Evolutionary conservation across 2,797 vertebrate genomes (phyloP).

Genomic region (Melanogrammus aeglefinus): DNA sequence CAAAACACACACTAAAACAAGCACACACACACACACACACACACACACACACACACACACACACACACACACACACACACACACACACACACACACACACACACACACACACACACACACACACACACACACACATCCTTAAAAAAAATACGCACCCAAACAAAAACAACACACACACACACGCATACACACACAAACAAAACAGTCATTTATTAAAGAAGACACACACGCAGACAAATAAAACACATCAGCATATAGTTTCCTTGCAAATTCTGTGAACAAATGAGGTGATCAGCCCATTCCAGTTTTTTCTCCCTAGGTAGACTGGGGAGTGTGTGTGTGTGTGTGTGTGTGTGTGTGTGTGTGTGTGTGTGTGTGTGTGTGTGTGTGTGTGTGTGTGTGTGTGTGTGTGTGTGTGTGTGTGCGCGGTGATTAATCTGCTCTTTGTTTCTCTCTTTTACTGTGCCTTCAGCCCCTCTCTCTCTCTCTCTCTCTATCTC

Average conservation of each 20-base stretch:
- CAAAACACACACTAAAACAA: too few relatives aligned
- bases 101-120: too few relatives aligned
- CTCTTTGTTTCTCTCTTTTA: too few relatives aligned
- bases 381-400: constrained; percentile 25
- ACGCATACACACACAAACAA: neutral
- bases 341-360: neutral
- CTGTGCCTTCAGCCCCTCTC: constrained; percentile 17
- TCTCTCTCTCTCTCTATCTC: neutral
- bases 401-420: too few relatives aligned
- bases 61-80: constrained; percentile 15
- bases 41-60: constrained; percentile 5
- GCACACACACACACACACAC: too few relatives aligned
- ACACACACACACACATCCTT: too few relatives aligned
- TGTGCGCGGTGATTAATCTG: too few relatives aligned
- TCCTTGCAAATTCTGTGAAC: constrained; percentile 15
- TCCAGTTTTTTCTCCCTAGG: constrained; percentile 31
- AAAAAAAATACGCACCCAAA: too few relatives aligned
- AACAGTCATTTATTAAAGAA: too few relatives aligned
- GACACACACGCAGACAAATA: too few relatives aligned
- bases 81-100: constrained; percentile 8
- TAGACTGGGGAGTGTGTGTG: constrained; percentile 9
- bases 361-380: neutral
- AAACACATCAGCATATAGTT: too few relatives aligned
- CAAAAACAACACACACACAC: constrained; percentile 5
- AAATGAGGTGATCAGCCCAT: constrained; percentile 49